These are phyloP conservation scores for Andrena fulva DNA, from an alignment of 2,888 invertebrate species.

Conservation along the genomic window DNA sequence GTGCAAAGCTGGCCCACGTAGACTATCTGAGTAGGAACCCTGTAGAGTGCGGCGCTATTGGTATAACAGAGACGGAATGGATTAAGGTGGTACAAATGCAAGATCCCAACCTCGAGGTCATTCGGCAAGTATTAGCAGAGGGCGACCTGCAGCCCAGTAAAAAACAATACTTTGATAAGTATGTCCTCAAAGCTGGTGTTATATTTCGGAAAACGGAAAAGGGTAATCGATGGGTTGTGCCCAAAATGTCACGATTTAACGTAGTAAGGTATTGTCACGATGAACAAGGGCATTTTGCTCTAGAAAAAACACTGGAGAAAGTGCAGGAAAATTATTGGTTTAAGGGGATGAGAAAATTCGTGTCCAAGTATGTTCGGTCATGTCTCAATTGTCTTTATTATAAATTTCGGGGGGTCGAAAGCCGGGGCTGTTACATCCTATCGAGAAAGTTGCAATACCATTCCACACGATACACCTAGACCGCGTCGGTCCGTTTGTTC, in stretches of 20 bases:
- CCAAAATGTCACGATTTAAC: conserved; percentile 8
- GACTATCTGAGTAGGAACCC: conserved; percentile 64
- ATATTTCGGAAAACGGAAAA: conserved; percentile 54
- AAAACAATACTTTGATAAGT: conserved; percentile 33
- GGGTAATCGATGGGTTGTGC: conserved; percentile 72
- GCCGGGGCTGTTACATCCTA: conserved; percentile 5
- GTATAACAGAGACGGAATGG: conserved; percentile 59
- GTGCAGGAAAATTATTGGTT: neutral
- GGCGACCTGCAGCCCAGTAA: conserved; percentile 29
- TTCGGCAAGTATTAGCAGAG: conserved; percentile 40
- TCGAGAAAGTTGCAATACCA: conserved; percentile 4
- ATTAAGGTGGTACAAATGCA: conserved; percentile 58
- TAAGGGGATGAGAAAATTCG: conserved; percentile 15
- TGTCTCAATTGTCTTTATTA: conserved; percentile 12
- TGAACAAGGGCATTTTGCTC: neutral
- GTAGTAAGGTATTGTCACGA: conserved; percentile 5
- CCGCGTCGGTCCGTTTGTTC: neutral
- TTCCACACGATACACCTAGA: conserved; percentile 26
- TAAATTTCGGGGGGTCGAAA: neutral
- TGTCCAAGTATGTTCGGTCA: neutral
- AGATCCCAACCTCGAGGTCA: conserved; percentile 47
- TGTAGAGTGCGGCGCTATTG: conserved; percentile 46
- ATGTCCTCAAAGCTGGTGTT: conserved; percentile 46
- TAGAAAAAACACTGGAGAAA: neutral
- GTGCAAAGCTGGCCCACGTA: conserved; percentile 49